A percentile compares a stretch with the other conserved stretches of the same genome.
phyloP scores from a whole-genome alignment of 2,888 invertebrate species.

The Andricus quercusramuli region DNA sequence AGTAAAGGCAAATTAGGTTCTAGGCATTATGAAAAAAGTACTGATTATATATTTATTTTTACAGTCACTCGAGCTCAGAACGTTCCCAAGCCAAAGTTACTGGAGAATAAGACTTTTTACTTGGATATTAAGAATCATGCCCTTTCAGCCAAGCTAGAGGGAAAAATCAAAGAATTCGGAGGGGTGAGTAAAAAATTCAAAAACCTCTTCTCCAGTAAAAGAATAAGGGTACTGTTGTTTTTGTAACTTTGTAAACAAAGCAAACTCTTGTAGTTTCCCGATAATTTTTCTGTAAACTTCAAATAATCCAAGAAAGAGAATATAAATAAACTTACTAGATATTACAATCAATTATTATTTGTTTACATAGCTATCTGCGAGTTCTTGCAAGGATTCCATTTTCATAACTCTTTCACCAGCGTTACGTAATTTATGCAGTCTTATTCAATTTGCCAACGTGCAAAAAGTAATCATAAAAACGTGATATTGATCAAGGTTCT shows the following conservation, averaged over 20 bases:
- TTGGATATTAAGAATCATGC: conserved; percentile 88
- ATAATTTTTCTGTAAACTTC: not conserved
- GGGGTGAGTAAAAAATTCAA: conserved; percentile 82
- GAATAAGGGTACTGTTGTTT: too few species aligned
- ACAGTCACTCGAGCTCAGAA: conserved; percentile 75
- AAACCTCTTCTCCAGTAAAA: not conserved
- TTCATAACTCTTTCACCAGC: not conserved
- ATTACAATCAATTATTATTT: too few species aligned
- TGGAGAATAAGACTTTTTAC: conserved; percentile 87
- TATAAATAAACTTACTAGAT: too few species aligned
- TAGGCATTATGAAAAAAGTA: not conserved
- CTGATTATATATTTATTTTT: conserved; percentile 49
- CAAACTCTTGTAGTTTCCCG: too few species aligned
- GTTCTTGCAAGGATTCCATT: not conserved
- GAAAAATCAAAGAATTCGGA: conserved; percentile 86
- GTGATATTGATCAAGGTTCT: not conserved
- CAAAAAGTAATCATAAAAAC: not conserved
- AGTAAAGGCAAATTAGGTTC: not conserved
- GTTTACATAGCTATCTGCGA: not conserved
- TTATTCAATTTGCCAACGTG: not conserved
- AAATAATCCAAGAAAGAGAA: not conserved
- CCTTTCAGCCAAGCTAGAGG: conserved; percentile 83
- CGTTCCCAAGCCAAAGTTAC: conserved; percentile 80
- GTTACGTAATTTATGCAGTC: conserved; percentile 1
- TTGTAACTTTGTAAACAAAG: too few species aligned